phyloP scores from a whole-genome alignment of 2,113 vertebrate species.

The Nibea coibor region DNA sequence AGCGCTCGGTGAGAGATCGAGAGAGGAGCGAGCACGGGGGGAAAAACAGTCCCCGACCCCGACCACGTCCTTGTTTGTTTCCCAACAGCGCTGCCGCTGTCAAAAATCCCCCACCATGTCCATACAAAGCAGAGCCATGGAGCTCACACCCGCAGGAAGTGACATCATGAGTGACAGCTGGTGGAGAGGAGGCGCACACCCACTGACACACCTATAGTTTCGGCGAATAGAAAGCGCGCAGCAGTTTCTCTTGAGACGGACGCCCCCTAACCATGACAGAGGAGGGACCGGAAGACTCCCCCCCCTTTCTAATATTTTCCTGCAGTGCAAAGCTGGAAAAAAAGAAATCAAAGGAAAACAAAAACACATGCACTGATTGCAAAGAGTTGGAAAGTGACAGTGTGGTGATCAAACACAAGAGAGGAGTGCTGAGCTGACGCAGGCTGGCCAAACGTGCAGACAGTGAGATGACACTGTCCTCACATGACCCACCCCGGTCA shows the following conservation, averaged over 20 bases:
- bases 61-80: slow-evolving; percentile 72
- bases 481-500: slow-evolving; percentile 12
- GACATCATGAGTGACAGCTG: slow-evolving; percentile 72
- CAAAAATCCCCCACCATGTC: slow-evolving; percentile 79
- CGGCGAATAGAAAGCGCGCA: slow-evolving; percentile 73
- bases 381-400: neutral
- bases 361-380: neutral
- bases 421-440: too few species aligned
- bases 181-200: slow-evolving; percentile 51
- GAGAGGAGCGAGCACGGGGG: slow-evolving; percentile 6
- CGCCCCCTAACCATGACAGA: slow-evolving; percentile 65
- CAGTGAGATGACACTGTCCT: slow-evolving; percentile 13
- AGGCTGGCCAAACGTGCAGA: neutral
- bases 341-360: neutral
- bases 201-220: slow-evolving; percentile 83
- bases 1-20: slow-evolving; percentile 24
- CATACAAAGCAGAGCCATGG: slow-evolving; percentile 64
- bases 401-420: neutral
- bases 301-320: neutral
- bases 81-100: slow-evolving; percentile 77
- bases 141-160: slow-evolving; percentile 77
- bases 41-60: slow-evolving; percentile 46
- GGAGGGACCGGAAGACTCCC: neutral
- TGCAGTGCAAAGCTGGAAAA: neutral
- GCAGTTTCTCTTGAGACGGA: slow-evolving; percentile 40